Conservation (phyloP, 1,140 invertebrate species). For the Polyergus mexicanus region DNA sequence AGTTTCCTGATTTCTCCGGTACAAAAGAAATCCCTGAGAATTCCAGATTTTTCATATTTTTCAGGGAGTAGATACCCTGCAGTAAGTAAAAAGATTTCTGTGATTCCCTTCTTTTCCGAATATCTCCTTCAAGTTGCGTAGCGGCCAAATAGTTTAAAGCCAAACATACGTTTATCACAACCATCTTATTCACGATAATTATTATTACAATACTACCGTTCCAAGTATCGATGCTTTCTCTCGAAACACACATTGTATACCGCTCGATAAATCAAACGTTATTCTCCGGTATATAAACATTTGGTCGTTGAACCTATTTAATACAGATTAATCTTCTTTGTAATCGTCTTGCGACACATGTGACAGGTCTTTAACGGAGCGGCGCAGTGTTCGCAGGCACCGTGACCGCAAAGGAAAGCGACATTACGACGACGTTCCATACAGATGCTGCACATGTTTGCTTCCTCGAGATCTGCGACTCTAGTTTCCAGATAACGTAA, state of each 20-base stretch:
- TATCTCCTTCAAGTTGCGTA: neutral
- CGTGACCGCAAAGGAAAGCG: slow-evolving; percentile 96
- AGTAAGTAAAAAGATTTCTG: neutral
- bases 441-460: slow-evolving; percentile 92
- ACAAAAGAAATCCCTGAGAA: too few species aligned
- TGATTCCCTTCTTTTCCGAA: neutral
- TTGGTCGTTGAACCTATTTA: slow-evolving; percentile 75
- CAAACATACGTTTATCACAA: neutral
- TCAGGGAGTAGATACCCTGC: too few species aligned
- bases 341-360: slow-evolving; percentile 96
- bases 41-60: too few species aligned
- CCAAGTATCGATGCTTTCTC: neutral
- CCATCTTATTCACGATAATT: neutral
- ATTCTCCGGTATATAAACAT: neutral
- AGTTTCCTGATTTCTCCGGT: too few species aligned
- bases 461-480: slow-evolving; percentile 96
- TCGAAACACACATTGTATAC: neutral
- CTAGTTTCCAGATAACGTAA: slow-evolving; percentile 93
- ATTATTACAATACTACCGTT: neutral
- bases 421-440: slow-evolving; percentile 93
- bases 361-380: slow-evolving; percentile 94
- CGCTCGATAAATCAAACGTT: neutral
- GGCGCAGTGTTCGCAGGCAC: slow-evolving; percentile 94
- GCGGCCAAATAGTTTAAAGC: neutral
- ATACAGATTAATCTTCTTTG: slow-evolving; percentile 95